Base-by-base conservation (phyloP, 2,113 vertebrate species). In the Rafetus swinhoei region DNA sequence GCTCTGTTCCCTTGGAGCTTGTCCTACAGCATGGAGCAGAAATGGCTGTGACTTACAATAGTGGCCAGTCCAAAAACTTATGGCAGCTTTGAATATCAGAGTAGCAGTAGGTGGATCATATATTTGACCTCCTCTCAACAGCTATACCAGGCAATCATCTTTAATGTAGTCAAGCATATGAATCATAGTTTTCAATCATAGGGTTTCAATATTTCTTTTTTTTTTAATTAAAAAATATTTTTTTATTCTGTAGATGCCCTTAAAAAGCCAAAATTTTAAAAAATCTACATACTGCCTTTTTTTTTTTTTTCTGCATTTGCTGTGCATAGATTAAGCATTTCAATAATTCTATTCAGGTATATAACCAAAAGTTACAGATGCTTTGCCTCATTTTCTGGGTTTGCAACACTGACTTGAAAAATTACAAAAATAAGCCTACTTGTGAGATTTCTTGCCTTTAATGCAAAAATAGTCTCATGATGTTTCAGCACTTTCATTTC, bases 401-500 rank as follows among this genome's bases (percentile, higher is more conserved):
- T 11, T 82, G 15, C 0, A 15, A 0, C 84, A 90, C 59, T 24
- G 12, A 86, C 12, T 15, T 87, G 16, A 53, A 65, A 94, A 85
- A 84, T 88, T 74, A 10, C 0, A 14, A 76, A 10, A 25, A 72
- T 72, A 35, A n/a, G 9, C 56, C 27, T 18, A 59, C 65, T 93
- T 56, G 55, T 13, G 74, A 91, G 15, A 85, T 54, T 65, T 88
- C 50, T 83, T 85, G 1, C 10, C 65, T 92, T 92, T 45, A 14
- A 77, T 50, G 39, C 18, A 56, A 76, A 24, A 86, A 83, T 3
- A 35, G 0, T 76, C 7, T 84, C 19, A 16, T 80, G 62, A 77
- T 87, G 89, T 91, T 96, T 92, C 84, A 86, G 82, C 15, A 19
- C 79, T 90, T 86, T 88, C 2, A 91, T 88, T 95, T 85, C 35